Base-by-base conservation (phyloP, 2,113 vertebrate genomes). In the Pomatostomus ruficeps region DNA sequence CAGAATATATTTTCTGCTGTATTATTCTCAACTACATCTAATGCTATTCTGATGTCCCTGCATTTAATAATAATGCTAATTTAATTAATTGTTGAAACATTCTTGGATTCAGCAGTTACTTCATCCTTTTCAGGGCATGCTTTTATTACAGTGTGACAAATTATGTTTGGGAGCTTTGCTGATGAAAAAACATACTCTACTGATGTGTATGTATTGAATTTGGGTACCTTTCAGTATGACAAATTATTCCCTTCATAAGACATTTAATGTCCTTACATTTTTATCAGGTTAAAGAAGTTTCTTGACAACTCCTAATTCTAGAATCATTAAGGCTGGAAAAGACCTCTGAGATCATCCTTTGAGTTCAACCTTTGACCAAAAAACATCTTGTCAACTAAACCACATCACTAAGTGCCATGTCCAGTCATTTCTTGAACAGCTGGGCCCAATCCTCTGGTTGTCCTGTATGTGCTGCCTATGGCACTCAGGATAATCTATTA, bases 121-220 rank as follows among this genome's bases (percentile, higher is more conserved):
- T 78, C 21, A 48, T 92, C 89, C n/a, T 84, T 94, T 96, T 74
- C 49, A 98, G 98, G 78, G 95, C 57, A 96, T 59, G 87, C 66
- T 43, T 98, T 97, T 91, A 97, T 96, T 88, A 33, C 92, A 66
- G 93, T 97, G 23, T 96, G 92, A 82, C 91, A 98, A 91, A 97
- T 97, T 98, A 91, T 97, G 95, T 98, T 97, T 86, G 97, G 97
- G 49, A 97, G 96, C 28, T 97, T 88, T 84, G 97, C 96, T 72
- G 81, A 45, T 45, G 85, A 92, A 67, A 95, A 94, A 88, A 73
- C 88, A 23, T 98, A 96, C 46, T 95, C 93, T 51, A 24, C 19
- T 45, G 28, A 25, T 91, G 31, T 97, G 8, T 89, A 96, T 54
- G 48, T 97, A 49, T 91, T 98, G 57, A 97, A 97, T 87, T 98